These are phyloP conservation scores for Agelaius phoeniceus DNA, from an alignment of 2,113 vertebrate species.

Conservation along the genomic window DNA sequence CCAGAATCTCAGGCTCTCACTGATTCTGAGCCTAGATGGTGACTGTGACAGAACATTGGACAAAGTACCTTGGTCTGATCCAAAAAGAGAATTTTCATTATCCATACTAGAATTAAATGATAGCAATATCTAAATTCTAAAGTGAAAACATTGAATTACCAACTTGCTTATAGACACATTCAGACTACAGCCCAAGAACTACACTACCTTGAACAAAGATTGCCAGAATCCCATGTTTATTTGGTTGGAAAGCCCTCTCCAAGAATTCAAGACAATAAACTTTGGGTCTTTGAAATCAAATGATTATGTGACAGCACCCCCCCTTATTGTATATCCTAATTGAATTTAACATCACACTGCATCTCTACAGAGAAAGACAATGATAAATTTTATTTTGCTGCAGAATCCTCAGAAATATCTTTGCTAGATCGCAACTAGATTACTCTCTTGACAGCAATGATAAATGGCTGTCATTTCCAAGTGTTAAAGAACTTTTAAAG, in stretches of 20 bases:
- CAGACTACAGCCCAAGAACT: background rate
- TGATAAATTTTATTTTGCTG: conserved; percentile 42
- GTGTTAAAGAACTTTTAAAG: conserved; percentile 28
- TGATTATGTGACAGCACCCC: background rate
- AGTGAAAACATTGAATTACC: background rate
- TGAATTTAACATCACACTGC: background rate
- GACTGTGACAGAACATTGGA: background rate
- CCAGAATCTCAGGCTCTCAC: background rate
- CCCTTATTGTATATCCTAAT: background rate
- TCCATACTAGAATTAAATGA: background rate
- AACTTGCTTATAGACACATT: background rate
- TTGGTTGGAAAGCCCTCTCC: background rate
- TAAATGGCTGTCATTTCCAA: conserved; percentile 28
- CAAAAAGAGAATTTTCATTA: background rate
- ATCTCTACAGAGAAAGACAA: background rate
- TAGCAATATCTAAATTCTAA: background rate
- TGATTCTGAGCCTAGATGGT: background rate
- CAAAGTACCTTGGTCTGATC: background rate
- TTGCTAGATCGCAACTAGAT: background rate
- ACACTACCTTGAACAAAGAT: background rate
- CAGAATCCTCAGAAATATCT: background rate
- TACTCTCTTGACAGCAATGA: conserved; percentile 11
- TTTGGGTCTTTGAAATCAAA: background rate
- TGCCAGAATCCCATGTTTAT: background rate
- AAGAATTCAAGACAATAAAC: background rate